Percentiles rank a stretch among this genome's conserved stretches.
These are phyloP conservation scores for Harpalus rufipes DNA, from an alignment of 2,888 invertebrate genomes.

Conservation along the genomic window DNA sequence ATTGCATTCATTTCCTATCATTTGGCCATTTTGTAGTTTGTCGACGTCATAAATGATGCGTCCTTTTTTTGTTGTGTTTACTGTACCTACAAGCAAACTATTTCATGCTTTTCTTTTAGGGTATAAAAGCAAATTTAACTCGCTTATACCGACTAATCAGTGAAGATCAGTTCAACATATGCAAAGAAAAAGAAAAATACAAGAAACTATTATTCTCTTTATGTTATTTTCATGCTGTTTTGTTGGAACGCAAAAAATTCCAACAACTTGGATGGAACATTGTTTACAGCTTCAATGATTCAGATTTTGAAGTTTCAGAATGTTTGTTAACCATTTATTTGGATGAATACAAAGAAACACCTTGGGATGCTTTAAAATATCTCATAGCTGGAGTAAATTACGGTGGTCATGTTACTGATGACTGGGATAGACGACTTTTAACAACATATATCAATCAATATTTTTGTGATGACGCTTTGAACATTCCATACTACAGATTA, in stretches of 20 bases:
- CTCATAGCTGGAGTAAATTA: slow-evolving; percentile 93
- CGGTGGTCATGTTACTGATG: slow-evolving; percentile 91
- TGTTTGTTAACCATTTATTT: slow-evolving; percentile 90
- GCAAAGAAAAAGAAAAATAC: slow-evolving; percentile 85
- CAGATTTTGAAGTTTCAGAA: slow-evolving; percentile 94
- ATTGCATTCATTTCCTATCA: too few relatives aligned
- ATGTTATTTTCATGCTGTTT: slow-evolving; percentile 91
- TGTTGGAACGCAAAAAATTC: slow-evolving; percentile 92
- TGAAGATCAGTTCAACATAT: slow-evolving; percentile 86
- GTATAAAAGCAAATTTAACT: slow-evolving; percentile 92
- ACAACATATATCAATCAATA: slow-evolving; percentile 91
- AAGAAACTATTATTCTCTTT: slow-evolving; percentile 88
- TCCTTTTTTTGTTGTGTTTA: too few relatives aligned
- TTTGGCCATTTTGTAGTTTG: too few relatives aligned
- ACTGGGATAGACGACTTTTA: slow-evolving; percentile 87
- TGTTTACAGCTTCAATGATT: slow-evolving; percentile 93
- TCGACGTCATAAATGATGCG: too few relatives aligned
- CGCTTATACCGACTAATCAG: slow-evolving; percentile 88
- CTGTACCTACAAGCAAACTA: too few relatives aligned
- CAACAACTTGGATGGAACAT: slow-evolving; percentile 94
- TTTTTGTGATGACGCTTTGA: slow-evolving; percentile 86
- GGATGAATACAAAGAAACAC: slow-evolving; percentile 90
- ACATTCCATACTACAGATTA: slow-evolving; percentile 84
- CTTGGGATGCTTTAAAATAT: slow-evolving; percentile 94
- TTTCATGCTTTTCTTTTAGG: slow-evolving; percentile 77